Base-by-base conservation (phyloP, 1,140 invertebrate genomes). In the Oedothorax gibbosus region DNA sequence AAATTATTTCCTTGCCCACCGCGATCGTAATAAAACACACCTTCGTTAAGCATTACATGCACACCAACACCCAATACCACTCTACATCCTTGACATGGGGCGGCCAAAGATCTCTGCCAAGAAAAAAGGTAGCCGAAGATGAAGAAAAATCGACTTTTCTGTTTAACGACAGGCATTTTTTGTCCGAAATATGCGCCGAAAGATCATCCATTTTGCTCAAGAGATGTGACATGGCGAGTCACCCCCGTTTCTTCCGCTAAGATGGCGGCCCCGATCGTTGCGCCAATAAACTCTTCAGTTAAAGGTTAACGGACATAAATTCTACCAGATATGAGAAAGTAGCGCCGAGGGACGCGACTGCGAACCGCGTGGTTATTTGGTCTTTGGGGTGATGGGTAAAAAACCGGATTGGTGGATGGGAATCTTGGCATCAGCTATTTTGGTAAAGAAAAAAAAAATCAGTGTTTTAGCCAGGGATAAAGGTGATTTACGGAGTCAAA, bases 121-220 rank as follows among this genome's bases (percentile, higher is more conserved):
- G 35, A 35, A 35, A 35, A 35, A 35, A 35, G 35, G 35, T 35
- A 35, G 35, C 35, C 35, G 79, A 72, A 69, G 79, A 81, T 81
- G 79, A 81, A 81, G 79, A 81, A 81, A 81, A 81, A 81, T 81
- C 79, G 79, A 81, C 79, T 81, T 81, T 81, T 72, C 79, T 81
- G 79, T 81, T 81, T 81, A 81, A 81, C 79, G 79, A 81, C 79
- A 81, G 79, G 66, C 80, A 73, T 82, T 82, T 82, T 82, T 82
- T 82, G 69, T 68, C 80, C 80, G 80, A 82, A 82, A 82, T 82
- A 82, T 82, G 80, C 80, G 80, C 80, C 69, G 57, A 57, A 69
- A 82, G 80, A 82, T 82, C 80, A 82, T 82, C 80, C 80, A 82
- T 82, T 82, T 82, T 82, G 80, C 69, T 82, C 80, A 82, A 82